Evolutionary conservation across 53 echinoderm and acorn worm genomes (phyloP), one percentile per base, ranked within the genome.

Genomic region (Echinometra lucunter): DNA sequence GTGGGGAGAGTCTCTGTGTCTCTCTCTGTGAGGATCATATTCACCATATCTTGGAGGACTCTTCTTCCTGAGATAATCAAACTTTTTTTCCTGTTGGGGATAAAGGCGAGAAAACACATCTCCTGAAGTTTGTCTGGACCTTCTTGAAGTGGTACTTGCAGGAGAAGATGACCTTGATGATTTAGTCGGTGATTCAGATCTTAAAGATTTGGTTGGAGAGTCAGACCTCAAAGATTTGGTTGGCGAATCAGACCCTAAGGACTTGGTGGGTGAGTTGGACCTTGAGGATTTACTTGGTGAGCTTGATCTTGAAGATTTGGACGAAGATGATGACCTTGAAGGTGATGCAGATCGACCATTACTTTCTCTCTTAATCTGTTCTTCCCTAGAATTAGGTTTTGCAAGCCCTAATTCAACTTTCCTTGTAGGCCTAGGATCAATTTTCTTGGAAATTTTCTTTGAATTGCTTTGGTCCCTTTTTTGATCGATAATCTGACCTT

Each of bases 61-160:
- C 57, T 95, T 97, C 49, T 96, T 96, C 66, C 91, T 95, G 42
- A 98, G 95, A 55, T 88, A 98, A 27, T 98, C 94, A 96, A 97
- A 98, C 88, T 96, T 98, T 27, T 97, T 95, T 75, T 89, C 92
- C 18, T 93, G 93, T 25, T 96, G 96, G 44, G 96, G 95, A 88
- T 96, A 97, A 49, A 98, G 94, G 89, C 98, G 96, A 60, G 98
- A 98, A 95, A 96, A 98, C 57, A 98, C 98, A 96, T 57, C 45
- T 72, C 95, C 94, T 42, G 83, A 27, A 66, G 91, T 57, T 44
- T 56, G 89, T 27, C 58, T 75, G 3, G 45, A 67, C 53, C 18
- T 89, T 21, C 94, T 47, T 66, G 94, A 47, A 9, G 78, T 57
- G 57, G 95, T 42, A 78, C 53, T 78, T 34, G 91, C 80, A n/a